Base-by-base conservation (phyloP, 2,113 vertebrate species). In the Gorsachius goisagi region DNA sequence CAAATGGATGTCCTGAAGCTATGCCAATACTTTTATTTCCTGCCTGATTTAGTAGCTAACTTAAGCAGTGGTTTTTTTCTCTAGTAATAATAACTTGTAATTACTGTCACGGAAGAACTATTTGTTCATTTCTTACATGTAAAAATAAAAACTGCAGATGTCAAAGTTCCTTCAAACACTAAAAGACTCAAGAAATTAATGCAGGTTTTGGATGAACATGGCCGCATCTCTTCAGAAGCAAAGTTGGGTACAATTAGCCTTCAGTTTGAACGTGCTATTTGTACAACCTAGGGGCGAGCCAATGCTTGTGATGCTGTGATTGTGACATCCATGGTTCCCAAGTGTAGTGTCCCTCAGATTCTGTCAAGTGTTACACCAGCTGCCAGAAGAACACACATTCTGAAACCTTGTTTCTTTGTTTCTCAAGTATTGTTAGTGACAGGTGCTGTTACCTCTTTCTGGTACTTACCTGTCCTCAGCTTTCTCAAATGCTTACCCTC, bases 171-270 rank as follows among this genome's bases (percentile, higher is more conserved):
- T 28, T 85, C 9, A 7, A 71, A 22, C 7, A 5, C 4, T 32
- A 2, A 7, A 50, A 45, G 15, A 8, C 55, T 73, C 7, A 10
- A 56, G 13, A 81, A 39, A 28, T 64, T 7, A 58, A 8, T 69
- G 33, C 30, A 62, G 17, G 7, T n/a, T 74, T 87, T 22, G 0
- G 0, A 27, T 83, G 3, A 60, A 47, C 0, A 0, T 68, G 6
- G 20, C 5, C 1, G 1, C 12, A 23, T 17, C 11, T 53, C 30
- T 72, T 44, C 30, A 32, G 33, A 78, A 53, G 9, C 3, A 0
- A 49, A 24, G 15, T 6, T 78, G 64, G 5, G 12, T 72, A 44
- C 62, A 88, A 68, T 44, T 11, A 41, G 7, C 22, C 14, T 86
- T 50, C 3, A 9, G 8, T 11, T 11, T n/a, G 24, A 15, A 22